Evolutionary conservation across 92 coral and sea anemone genomes (phyloP), one percentile per base, ranked within the genome.

Genomic region (Pocillopora meandrina): DNA sequence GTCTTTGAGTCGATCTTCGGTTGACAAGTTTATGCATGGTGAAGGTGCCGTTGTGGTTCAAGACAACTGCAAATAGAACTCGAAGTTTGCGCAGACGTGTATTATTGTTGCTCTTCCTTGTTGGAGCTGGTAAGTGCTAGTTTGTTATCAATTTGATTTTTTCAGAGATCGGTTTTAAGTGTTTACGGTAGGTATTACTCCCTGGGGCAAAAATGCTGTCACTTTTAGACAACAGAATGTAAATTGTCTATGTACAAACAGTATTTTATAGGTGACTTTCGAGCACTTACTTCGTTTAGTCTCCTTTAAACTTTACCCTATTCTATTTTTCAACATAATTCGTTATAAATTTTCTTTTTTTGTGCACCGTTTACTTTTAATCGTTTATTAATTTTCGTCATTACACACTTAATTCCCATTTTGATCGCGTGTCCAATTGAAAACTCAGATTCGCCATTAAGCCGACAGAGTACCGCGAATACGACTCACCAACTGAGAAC

Each of bases 11-110:
- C 77, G 76, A 57, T 56, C 26, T 49, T 56, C 35, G 76, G 82
- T 36, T 59, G 66, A 65, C 70, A 84, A 42, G 52, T 42, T 42
- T 42, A 42, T 84, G 61, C 88, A 91, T 91, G 94, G 90, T 91
- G 86, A 91, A 80, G 83, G 79, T 78, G 74, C 84, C 71, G 79
- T 52, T 56, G 84, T 76, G 87, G 80, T 59, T 77, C 35, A 84
- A 82, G 65, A 82, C 93, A 75, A 67, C 89, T 55, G 90, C 71
- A 75, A 82, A 90, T 87, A 90, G 61, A 56, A 61, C 78, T 63
- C 92, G 87, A 55, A 68, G 71, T 23, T 42, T 75, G 12, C 89
- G 92, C 68, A 80, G 83, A 67, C 74, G 86, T 10, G 23, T 72
- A 8, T 5, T 63, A 0, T 20, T 83, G 66, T 19, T 63, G 23